A percentile compares a stretch with the other conserved stretches of the same genome.
Conservation (phyloP, 2,888 invertebrate genomes). For the Rapana venosa region DNA sequence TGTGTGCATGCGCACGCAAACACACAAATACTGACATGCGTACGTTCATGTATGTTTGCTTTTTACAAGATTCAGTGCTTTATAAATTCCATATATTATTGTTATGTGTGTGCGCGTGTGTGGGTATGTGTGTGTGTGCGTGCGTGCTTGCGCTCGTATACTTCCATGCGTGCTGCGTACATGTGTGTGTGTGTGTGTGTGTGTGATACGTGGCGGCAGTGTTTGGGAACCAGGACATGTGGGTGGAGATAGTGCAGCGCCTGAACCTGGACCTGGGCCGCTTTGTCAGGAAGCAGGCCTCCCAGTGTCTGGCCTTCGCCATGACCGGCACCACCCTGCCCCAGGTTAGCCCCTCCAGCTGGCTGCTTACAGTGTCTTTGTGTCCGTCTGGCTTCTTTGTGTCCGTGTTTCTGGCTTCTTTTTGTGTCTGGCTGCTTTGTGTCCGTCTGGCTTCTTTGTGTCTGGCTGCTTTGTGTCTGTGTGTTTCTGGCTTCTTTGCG, state of each 20-base stretch:
- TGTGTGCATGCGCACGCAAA: too few relatives aligned
- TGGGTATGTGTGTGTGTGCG: not conserved
- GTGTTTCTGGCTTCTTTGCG: too few relatives aligned
- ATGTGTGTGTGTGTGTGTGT: not conserved
- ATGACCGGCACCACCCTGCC: constrained; percentile 52
- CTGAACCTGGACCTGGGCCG: constrained; percentile 68
- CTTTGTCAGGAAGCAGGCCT: constrained; percentile 62
- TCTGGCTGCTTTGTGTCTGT: too few relatives aligned
- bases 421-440: too few relatives aligned
- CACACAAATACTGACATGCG: too few relatives aligned
- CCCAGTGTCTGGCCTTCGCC: constrained; percentile 59
- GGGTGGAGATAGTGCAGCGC: constrained; percentile 80
- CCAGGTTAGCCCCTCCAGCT: constrained; percentile 54
- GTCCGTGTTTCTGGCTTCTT: not conserved
- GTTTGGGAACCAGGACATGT: constrained; percentile 83
- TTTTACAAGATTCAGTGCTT: too few relatives aligned
- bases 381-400: not conserved
- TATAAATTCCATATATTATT: too few relatives aligned
- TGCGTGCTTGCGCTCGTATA: too few relatives aligned
- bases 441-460: too few relatives aligned
- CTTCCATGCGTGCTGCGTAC: too few relatives aligned
- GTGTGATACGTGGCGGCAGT: constrained; percentile 70
- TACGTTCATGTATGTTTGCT: too few relatives aligned
- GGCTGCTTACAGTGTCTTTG: too few relatives aligned
- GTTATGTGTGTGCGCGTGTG: not conserved